phyloP scores from a whole-genome alignment of 2,113 vertebrate genomes.

The Stegostoma tigrinum region DNA sequence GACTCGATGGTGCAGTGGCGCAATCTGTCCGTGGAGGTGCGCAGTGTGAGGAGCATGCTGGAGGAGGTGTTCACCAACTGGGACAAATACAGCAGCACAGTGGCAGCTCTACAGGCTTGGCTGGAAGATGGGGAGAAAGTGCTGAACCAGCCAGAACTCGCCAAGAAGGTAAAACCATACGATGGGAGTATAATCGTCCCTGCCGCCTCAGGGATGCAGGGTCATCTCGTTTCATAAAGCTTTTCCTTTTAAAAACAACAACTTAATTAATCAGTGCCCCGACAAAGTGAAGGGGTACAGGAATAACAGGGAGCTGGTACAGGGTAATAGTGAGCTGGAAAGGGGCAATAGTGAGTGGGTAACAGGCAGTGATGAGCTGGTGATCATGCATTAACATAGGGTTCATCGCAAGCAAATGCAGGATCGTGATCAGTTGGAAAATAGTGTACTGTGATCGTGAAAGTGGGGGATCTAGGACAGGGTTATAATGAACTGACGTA shows the following conservation, averaged over 20 bases:
- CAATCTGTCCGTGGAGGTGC: constrained; percentile 82
- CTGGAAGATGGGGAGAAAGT: constrained; percentile 83
- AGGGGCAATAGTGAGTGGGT: background rate
- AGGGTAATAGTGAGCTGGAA: background rate
- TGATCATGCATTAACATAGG: background rate
- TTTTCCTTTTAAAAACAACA: background rate
- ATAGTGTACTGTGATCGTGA: background rate
- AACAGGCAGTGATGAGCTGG: background rate
- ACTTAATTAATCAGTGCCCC: background rate
- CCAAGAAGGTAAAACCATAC: constrained; percentile 65
- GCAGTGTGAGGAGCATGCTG: constrained; percentile 87
- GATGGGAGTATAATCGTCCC: background rate
- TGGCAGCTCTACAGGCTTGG: constrained; percentile 81
- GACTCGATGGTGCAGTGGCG: constrained; percentile 87
- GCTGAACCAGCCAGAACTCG: constrained; percentile 71
- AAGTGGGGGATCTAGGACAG: background rate
- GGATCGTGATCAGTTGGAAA: background rate
- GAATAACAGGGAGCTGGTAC: too few species aligned
- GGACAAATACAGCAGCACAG: constrained; percentile 75
- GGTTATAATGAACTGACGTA: background rate
- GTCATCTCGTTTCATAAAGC: background rate
- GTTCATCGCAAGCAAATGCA: background rate
- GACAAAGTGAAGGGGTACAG: background rate
- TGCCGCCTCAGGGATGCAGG: background rate
- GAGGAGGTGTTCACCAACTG: constrained; percentile 87